phyloP scores from a whole-genome alignment of 1,140 invertebrate species.

The Drosophila sp. region DNA sequence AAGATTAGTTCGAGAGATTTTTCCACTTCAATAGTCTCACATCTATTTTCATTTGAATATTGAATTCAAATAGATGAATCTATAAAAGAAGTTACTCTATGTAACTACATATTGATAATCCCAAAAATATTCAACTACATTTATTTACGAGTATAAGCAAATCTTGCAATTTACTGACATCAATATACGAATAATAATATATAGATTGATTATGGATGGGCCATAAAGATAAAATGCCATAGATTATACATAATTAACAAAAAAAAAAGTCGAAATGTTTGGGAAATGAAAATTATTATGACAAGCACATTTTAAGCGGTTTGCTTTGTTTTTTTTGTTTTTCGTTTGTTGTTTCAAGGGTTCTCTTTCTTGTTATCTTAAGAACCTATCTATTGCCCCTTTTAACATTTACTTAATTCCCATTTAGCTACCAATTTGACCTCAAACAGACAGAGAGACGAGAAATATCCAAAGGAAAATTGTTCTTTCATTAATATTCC shows the following conservation, averaged over 20 bases:
- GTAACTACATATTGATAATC: no score
- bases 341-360: neutral
- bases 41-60: slow-evolving; percentile 4
- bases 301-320: slow-evolving; percentile 3
- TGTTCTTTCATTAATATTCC: slow-evolving; percentile 70
- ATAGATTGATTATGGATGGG: neutral
- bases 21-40: neutral
- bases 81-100: no score
- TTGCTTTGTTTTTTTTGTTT: slow-evolving; percentile 6
- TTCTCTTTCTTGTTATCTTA: neutral
- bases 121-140: no score
- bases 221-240: neutral
- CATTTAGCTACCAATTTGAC: slow-evolving; percentile 71
- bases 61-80: neutral
- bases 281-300: slow-evolving; percentile 9
- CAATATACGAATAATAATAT: neutral
- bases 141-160: no score
- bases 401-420: slow-evolving; percentile 31
- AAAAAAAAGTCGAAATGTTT: slow-evolving; percentile 2
- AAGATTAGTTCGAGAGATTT: slow-evolving; percentile 31
- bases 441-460: slow-evolving; percentile 18
- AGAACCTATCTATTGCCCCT: slow-evolving; percentile 7
- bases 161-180: no score
- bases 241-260: slow-evolving; percentile 7
- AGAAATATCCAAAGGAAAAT: slow-evolving; percentile 5